Conservation (phyloP, 1,140 invertebrate genomes). For the Caenorhabditis briggsae region DNA sequence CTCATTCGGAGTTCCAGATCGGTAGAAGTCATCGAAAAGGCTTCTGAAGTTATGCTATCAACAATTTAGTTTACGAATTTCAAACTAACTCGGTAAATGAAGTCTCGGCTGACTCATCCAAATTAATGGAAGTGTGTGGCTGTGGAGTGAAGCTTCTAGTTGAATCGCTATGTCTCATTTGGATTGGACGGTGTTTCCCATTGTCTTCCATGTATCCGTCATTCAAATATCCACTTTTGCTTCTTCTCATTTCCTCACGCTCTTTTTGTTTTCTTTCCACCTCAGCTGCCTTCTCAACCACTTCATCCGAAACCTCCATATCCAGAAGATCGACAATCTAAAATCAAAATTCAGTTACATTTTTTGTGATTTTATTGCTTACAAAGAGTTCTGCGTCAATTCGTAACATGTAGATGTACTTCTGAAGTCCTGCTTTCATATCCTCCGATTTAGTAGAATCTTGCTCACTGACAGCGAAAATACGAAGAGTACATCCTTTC, state of each 20-base stretch:
- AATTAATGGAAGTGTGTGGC: conserved; percentile 19
- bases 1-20: conserved; percentile 53
- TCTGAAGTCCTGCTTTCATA: conserved; percentile 76
- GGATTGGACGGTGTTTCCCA: conserved; percentile 35
- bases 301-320: conserved; percentile 84
- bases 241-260: conserved; percentile 78
- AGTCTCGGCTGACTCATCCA: conserved; percentile 61
- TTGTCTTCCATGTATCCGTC: conserved; percentile 69
- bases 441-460: conserved; percentile 91
- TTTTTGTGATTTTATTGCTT: conserved; percentile 33
- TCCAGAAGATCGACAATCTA: conserved; percentile 76
- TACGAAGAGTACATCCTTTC: conserved; percentile 97
- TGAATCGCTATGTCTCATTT: conserved; percentile 55
- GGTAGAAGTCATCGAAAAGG: conserved; percentile 52
- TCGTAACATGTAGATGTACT: conserved; percentile 76
- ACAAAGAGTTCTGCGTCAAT: conserved; percentile 77
- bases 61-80: too few relatives aligned
- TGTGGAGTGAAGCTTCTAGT: conserved; percentile 39
- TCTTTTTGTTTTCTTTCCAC: conserved; percentile 99
- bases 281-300: conserved; percentile 95
- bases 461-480: conserved; percentile 98
- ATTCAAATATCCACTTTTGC: conserved; percentile 66
- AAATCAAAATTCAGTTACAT: conserved; percentile 47
- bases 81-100: conserved; percentile 62
- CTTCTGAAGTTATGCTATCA: conserved; percentile 7